Conservation (phyloP, 2,888 invertebrate species). For the Coelogynopora nodosa region DNA sequence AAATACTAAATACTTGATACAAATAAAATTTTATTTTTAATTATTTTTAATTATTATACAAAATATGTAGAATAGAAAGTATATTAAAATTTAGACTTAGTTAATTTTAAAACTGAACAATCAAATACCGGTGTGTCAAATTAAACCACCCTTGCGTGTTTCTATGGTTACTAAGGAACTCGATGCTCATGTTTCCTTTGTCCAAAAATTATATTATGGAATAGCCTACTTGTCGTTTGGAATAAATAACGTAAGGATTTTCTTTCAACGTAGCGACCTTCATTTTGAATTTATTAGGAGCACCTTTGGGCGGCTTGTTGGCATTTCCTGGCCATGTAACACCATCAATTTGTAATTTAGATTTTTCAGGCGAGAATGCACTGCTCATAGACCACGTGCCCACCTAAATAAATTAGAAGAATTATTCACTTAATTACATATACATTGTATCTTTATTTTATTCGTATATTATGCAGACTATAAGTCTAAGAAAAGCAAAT, state of each 20-base stretch:
- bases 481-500: too few relatives aligned
- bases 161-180: neutral
- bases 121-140: too few relatives aligned
- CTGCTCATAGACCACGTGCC: slow-evolving; percentile 35
- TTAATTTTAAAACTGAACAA: neutral
- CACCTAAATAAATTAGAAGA: neutral
- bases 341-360: slow-evolving; percentile 67
- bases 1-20: too few relatives aligned
- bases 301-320: slow-evolving; percentile 91
- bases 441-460: neutral
- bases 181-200: neutral
- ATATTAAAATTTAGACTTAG: too few relatives aligned
- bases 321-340: slow-evolving; percentile 96
- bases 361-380: neutral
- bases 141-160: too few relatives aligned
- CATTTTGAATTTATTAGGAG: slow-evolving; percentile 91
- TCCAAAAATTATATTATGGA: neutral
- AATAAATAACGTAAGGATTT: slow-evolving; percentile 25
- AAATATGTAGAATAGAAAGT: too few relatives aligned
- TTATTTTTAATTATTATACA: too few relatives aligned
- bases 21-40: too few relatives aligned
- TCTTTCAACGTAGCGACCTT: slow-evolving; percentile 53
- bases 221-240: neutral
- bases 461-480: too few relatives aligned
- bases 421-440: neutral